A percentile compares a stretch with the other conserved stretches of the same genome.
These are phyloP conservation scores for Tinea pellionella DNA, from an alignment of 2,888 invertebrate species.

Conservation along the genomic window DNA sequence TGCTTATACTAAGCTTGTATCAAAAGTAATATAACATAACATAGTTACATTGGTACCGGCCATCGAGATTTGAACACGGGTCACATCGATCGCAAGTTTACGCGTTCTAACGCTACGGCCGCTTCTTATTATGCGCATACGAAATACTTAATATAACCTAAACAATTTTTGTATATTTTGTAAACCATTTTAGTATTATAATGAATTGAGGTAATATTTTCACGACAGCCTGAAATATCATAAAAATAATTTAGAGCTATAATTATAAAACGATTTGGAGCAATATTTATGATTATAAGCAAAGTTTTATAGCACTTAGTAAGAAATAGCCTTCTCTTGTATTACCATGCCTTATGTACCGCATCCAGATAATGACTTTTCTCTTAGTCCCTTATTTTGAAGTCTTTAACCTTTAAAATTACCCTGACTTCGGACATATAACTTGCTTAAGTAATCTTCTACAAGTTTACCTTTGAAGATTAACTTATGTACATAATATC, in stretches of 20 bases:
- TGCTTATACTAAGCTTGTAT: no score
- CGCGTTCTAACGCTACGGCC: no score
- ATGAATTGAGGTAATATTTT: neutral
- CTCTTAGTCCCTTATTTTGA: constrained; percentile 17
- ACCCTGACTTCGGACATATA: constrained; percentile 14
- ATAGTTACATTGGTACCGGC: no score
- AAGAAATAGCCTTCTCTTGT: constrained; percentile 19
- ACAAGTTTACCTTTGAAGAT: neutral
- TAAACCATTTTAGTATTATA: no score
- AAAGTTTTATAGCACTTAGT: constrained; percentile 20
- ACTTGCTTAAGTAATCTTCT: constrained; percentile 19
- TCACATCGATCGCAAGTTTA: no score
- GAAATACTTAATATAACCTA: no score
- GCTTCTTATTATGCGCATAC: no score
- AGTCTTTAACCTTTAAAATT: constrained; percentile 15
- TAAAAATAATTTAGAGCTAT: neutral
- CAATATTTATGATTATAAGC: constrained; percentile 17
- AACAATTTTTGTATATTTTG: no score
- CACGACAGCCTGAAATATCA: neutral
- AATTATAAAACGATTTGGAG: neutral
- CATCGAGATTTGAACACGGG: no score
- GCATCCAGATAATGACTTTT: constrained; percentile 22
- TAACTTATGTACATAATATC: neutral
- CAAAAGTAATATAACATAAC: no score
- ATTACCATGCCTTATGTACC: constrained; percentile 21